Percentiles rank a stretch among this genome's conserved stretches.
Conservation (phyloP, 2,797 vertebrate genomes). For the Lagorchestes hirsutus region DNA sequence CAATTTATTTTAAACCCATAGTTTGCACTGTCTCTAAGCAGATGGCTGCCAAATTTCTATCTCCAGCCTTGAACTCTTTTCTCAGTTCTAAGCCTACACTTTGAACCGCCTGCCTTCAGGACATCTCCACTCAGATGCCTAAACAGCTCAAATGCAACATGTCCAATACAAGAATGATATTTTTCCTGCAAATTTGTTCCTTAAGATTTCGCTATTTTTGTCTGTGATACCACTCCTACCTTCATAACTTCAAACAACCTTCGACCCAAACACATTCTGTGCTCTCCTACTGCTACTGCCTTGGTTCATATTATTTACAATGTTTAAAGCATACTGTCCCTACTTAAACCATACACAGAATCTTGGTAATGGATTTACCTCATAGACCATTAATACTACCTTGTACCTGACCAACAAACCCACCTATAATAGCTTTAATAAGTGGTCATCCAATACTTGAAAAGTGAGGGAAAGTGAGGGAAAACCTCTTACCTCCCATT, state of each 20-base stretch:
- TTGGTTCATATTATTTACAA: not conserved
- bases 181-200: not conserved
- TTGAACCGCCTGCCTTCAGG: not conserved
- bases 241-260: not conserved
- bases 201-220: not conserved
- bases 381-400: no score
- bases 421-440: not conserved
- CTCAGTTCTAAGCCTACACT: not conserved
- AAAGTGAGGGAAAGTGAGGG: no score
- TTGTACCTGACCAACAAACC: not conserved
- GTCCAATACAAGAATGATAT: not conserved
- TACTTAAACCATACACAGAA: not conserved
- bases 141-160: not conserved
- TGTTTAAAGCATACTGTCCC: not conserved
- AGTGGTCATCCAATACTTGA: not conserved
- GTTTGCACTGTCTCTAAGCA: no score
- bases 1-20: no score
- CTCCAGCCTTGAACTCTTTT: not conserved
- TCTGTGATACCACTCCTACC: not conserved
- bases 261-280: not conserved
- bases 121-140: not conserved
- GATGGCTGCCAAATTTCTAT: not conserved
- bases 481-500: not conserved
- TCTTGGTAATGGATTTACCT: not conserved
- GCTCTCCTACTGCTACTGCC: not conserved